These are phyloP conservation scores for Tetragonisca angustula DNA, from an alignment of 2,888 invertebrate genomes.

Conservation along the genomic window DNA sequence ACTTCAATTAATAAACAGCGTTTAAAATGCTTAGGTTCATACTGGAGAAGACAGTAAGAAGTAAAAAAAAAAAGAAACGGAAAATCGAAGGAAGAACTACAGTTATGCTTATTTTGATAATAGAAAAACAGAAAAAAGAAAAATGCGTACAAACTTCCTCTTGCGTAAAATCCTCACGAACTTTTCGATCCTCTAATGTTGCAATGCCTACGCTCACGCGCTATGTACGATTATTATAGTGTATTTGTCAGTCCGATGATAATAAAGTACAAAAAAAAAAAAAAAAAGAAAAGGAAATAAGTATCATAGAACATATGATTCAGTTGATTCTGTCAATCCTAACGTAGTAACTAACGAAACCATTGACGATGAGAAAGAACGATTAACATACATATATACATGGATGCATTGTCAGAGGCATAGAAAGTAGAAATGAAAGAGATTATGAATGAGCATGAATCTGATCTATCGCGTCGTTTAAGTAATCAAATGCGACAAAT, in stretches of 20 bases:
- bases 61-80: not conserved
- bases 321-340: not conserved
- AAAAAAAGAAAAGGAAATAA: slow-evolving; percentile 11
- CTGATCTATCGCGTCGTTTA: slow-evolving; percentile 4
- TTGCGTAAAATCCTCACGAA: slow-evolving; percentile 3
- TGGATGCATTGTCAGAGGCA: no score
- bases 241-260: slow-evolving; percentile 20
- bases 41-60: not conserved
- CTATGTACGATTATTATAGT: not conserved
- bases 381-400: not conserved
- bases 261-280: slow-evolving; percentile 25
- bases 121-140: not conserved
- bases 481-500: slow-evolving; percentile 12
- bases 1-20: not conserved
- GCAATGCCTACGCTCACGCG: slow-evolving; percentile 19
- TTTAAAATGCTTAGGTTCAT: not conserved
- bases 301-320: slow-evolving; percentile 6
- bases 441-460: not conserved
- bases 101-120: not conserved
- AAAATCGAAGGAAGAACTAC: not conserved
- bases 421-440: not conserved
- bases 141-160: slow-evolving; percentile 1
- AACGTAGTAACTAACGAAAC: slow-evolving; percentile 4
- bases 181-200: slow-evolving; percentile 34
- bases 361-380: not conserved